phyloP scores from a whole-genome alignment of 2,797 vertebrate genomes.

The Neosilurus mollespiculum region DNA sequence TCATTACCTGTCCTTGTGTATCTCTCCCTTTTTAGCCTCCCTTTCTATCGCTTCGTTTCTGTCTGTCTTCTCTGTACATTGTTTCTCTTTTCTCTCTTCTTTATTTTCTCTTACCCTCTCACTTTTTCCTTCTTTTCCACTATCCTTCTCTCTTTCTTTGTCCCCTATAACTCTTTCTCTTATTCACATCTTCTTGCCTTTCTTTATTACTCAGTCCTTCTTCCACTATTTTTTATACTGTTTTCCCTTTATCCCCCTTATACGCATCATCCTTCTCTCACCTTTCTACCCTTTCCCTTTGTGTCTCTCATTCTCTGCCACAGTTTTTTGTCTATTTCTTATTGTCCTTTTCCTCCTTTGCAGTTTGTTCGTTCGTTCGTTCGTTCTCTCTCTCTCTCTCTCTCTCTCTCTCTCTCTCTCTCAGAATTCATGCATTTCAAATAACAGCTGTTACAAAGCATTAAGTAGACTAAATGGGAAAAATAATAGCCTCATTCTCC shows the following conservation, averaged over 20 bases:
- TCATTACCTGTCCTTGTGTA: background rate
- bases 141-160: background rate
- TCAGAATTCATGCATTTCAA: constrained; percentile 2
- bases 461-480: background rate
- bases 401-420: background rate
- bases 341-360: background rate
- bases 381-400: too few relatives aligned
- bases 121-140: background rate
- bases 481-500: background rate
- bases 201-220: background rate
- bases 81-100: too few relatives aligned
- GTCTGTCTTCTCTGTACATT: background rate
- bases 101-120: background rate
- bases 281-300: background rate
- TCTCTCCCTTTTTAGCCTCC: background rate
- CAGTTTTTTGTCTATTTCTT: background rate
- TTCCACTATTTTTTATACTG: background rate
- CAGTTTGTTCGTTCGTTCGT: background rate
- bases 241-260: background rate
- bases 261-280: background rate
- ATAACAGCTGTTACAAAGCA: constrained; percentile 4
- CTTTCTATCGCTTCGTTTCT: background rate
- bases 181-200: background rate
- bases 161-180: too few relatives aligned
- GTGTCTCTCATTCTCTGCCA: too few relatives aligned